phyloP scores from a whole-genome alignment of 1,140 invertebrate species.

The Potamilus streckersoni region DNA sequence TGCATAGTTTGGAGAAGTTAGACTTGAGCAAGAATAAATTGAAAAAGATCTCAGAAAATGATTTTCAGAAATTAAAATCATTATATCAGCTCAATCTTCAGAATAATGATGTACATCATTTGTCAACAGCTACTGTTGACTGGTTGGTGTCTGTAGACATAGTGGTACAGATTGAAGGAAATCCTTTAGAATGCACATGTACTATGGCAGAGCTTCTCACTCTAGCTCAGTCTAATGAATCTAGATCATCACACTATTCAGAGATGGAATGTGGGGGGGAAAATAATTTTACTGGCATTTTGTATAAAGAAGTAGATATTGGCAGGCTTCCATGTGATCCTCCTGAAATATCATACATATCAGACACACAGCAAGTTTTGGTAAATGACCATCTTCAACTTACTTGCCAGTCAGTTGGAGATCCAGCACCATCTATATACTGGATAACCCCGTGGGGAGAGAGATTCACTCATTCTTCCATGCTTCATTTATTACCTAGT shows the following conservation, averaged over 20 bases:
- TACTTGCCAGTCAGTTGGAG: constrained; percentile 38
- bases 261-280: constrained; percentile 39
- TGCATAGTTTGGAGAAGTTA: constrained; percentile 34
- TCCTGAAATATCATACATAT: constrained; percentile 29
- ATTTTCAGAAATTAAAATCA: background rate
- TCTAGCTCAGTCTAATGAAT: background rate
- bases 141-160: constrained; percentile 24
- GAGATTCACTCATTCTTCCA: constrained; percentile 31
- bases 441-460: constrained; percentile 59
- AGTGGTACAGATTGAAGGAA: constrained; percentile 41
- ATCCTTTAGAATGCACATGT: constrained; percentile 61
- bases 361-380: constrained; percentile 15
- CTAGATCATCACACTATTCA: constrained; percentile 17
- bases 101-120: background rate
- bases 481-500: constrained; percentile 21
- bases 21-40: constrained; percentile 38
- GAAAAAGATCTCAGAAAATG: background rate
- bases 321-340: constrained; percentile 34
- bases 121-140: constrained; percentile 18
- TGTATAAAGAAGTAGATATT: constrained; percentile 30
- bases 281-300: constrained; percentile 14
- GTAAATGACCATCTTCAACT: constrained; percentile 30
- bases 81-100: no score
- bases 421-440: constrained; percentile 41
- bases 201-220: constrained; percentile 29